Base-by-base conservation (phyloP, 2,888 invertebrate species). In the Oscheius sp. region DNA sequence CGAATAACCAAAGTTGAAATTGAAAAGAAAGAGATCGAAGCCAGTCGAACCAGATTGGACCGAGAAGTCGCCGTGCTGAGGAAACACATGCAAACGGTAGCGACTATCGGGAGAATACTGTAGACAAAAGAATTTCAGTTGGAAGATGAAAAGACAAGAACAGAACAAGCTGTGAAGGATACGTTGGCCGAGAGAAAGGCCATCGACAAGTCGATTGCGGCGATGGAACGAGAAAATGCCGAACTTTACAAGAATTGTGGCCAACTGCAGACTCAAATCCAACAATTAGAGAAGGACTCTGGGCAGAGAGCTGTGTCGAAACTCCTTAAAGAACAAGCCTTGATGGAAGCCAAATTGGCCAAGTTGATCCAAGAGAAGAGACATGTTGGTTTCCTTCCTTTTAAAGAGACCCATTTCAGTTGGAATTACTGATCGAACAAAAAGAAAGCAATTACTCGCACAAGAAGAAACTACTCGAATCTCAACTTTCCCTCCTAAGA, bases 211-310 rank as follows among this genome's bases (percentile, higher is more conserved):
- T 80, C 80, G 8, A 69, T 82, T n/a, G 79, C 76, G 15, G 78
- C 82, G 17, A 82, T 82, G 82, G 82, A 82, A 66, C 71, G 75
- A 37, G 82, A 82, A 68, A 82, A 82, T 61, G 69, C 78, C 8
- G 81, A 82, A 52, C 63, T 82, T 34, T 82, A 82, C 70, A 69
- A 79, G 5, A 81, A 80, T 55, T 81, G 80, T 65, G 69, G 77
- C 1, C 78, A 78, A 31, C 71, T 82, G 12, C 82, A 82, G 52
- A 65, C 80, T 29, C 82, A 76, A 73, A 75, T 81, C 31, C 71
- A 77, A 61, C 76, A 79, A 66, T 63, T 82, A 23, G 82, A 82
- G 65, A 65, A 74, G 6, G 82, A 82, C 34, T 76, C 71, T 31
- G 75, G 75, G 5, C 74, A 74, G 42, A 65, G 74, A 25, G 66